A percentile compares a stretch with the other conserved stretches of the same genome.
phyloP scores from a whole-genome alignment of 2,113 vertebrate genomes.

The Cynocephalus volans region DNA sequence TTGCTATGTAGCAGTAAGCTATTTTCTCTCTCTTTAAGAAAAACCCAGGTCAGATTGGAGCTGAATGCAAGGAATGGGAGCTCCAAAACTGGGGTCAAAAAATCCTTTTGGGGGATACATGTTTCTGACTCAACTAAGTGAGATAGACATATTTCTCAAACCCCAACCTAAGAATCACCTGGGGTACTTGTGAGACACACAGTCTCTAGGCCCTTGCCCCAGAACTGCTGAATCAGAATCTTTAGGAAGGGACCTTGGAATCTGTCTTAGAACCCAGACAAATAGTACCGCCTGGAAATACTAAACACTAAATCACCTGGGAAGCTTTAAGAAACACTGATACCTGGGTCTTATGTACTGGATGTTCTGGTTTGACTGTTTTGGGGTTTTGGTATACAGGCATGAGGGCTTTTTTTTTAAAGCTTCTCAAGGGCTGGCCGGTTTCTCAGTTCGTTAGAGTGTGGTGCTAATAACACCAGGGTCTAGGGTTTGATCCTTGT shows the following conservation, averaged over 20 bases:
- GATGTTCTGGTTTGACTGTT: neutral
- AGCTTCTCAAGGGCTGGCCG: neutral
- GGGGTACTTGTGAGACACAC: neutral
- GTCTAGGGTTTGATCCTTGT: too few species aligned
- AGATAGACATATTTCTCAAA: neutral
- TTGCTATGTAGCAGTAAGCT: neutral
- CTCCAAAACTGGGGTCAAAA: neutral
- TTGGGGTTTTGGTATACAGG: neutral
- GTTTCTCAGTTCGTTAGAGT: too few species aligned
- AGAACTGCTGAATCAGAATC: neutral
- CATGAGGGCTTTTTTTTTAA: neutral
- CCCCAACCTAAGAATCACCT: neutral
- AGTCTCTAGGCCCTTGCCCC: neutral
- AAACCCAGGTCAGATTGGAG: neutral
- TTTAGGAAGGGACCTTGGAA: conserved; percentile 34
- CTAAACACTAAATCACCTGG: neutral
- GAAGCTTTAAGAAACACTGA: neutral
- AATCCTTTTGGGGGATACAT: neutral
- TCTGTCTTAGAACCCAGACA: neutral
- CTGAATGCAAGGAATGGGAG: neutral
- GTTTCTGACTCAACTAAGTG: conserved; percentile 7
- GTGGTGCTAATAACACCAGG: too few species aligned
- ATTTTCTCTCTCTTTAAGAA: neutral
- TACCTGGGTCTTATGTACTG: neutral
- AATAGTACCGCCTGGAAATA: neutral